Evolutionary conservation across 2,113 vertebrate species (phyloP).

Genomic region (Sorex fumeus): DNA sequence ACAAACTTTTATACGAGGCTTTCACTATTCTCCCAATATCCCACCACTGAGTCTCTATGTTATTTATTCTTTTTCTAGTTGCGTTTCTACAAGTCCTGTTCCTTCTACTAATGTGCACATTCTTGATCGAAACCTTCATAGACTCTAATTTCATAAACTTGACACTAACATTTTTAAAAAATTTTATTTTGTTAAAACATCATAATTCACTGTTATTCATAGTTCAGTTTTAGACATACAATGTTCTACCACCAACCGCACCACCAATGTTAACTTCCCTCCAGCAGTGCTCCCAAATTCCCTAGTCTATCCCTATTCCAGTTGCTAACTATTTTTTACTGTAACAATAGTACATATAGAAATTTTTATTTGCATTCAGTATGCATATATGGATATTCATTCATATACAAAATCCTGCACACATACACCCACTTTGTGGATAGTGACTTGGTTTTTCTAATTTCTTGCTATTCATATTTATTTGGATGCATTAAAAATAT

Average conservation of each 20-base stretch:
- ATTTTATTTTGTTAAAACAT: neutral
- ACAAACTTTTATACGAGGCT: neutral
- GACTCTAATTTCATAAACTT: neutral
- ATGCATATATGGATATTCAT: neutral
- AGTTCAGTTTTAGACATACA: too few relatives aligned
- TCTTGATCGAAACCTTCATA: conserved; percentile 11
- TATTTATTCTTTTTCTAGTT: neutral
- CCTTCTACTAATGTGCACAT: neutral
- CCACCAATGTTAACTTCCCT: too few relatives aligned
- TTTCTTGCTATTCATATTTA: neutral
- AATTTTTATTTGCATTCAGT: too few relatives aligned
- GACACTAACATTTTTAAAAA: neutral
- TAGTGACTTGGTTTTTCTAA: neutral
- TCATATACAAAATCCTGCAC: neutral
- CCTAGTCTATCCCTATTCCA: too few relatives aligned
- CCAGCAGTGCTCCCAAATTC: too few relatives aligned
- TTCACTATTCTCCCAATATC: neutral
- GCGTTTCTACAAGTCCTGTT: neutral
- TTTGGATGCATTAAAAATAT: conserved; percentile 3
- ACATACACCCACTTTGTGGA: neutral
- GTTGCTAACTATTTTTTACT: too few relatives aligned
- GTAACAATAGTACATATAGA: too few relatives aligned
- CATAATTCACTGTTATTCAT: too few relatives aligned
- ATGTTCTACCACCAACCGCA: too few relatives aligned
- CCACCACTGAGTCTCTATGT: neutral